These are phyloP conservation scores for Passer domesticus DNA, from an alignment of 2,113 vertebrate species.

Conservation along the genomic window DNA sequence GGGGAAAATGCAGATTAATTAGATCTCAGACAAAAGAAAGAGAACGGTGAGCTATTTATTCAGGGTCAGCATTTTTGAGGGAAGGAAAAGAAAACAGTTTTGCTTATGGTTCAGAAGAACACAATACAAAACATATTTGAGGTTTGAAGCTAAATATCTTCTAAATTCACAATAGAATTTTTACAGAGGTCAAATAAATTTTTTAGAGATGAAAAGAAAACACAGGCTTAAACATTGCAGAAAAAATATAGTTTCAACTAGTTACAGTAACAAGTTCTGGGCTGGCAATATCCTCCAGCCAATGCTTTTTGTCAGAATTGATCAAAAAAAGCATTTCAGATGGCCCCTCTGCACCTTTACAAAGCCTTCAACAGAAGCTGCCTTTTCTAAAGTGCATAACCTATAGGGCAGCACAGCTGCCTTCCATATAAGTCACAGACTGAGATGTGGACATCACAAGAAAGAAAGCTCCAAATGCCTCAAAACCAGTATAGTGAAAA, in stretches of 20 bases:
- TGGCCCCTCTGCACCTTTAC: neutral
- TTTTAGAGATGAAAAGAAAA: constrained; percentile 23
- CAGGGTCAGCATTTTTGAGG: constrained; percentile 2
- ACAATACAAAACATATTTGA: neutral
- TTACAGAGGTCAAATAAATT: constrained; percentile 1
- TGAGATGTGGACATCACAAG: neutral
- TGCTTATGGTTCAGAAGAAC: neutral
- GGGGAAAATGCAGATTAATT: constrained; percentile 12
- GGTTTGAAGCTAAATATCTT: neutral
- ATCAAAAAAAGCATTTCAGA: neutral
- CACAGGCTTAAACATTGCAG: neutral
- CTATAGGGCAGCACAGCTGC: neutral
- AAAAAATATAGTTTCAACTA: neutral
- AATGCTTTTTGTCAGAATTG: constrained; percentile 15
- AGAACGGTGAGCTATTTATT: neutral
- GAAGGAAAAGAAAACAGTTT: constrained; percentile 11
- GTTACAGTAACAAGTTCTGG: neutral
- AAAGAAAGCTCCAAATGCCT: neutral
- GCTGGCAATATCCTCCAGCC: constrained; percentile 3
- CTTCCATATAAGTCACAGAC: neutral
- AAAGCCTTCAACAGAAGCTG: neutral
- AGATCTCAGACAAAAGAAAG: neutral
- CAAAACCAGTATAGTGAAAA: neutral
- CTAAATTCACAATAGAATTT: neutral
- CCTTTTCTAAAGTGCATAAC: neutral